Evolutionary conservation across 1,140 invertebrate genomes (phyloP), one percentile per base, ranked within the genome.

Genomic region (Drosophila seguyi): DNA sequence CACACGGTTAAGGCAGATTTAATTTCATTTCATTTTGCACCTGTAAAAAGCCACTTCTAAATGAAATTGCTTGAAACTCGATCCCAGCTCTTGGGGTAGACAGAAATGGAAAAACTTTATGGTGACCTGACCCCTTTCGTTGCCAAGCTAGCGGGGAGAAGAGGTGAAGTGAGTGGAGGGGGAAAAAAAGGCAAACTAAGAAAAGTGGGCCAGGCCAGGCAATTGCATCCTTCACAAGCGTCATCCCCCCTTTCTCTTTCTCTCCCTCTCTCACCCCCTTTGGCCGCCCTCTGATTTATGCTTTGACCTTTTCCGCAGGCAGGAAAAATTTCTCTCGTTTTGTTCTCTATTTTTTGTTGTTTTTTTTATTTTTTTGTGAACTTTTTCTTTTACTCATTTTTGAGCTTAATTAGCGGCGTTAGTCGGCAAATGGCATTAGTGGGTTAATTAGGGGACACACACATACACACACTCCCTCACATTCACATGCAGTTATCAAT

Each of bases 241-340:
- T 5, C 20, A 13, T 18, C 31, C 31, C 31, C 10, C 3, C 31
- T 1, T 6, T 31, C 8, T 39, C 36, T 38, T 16, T 29, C n/a
- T 20, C 20, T 10, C 18, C 20, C 41, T 16, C 44, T 42, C 29
- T n/a, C 27, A 1, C 29, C 14, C 2, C 34, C 31, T 56, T 18
- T 13, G n/a, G 18, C 27, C 25, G 11, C 38, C 57, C 65, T 59
- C 81, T 88, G 81, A 88, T 88, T 88, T 88, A 88, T 88, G 85
- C 81, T 88, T 88, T 88, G 85, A 88, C 84, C 84, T 86, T 86
- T 86, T 87, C 83, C 83, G 83, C 83, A 84, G 77, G 76, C 84
- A 76, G 79, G 66, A 63, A 55, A 60, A 48, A 48, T 87, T 79
- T 83, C 67, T 65, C 45, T 48, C 50, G 34, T 61, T 81, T 61